phyloP scores from a whole-genome alignment of 2,888 invertebrate genomes.

The Digitonthophagus gazella region DNA sequence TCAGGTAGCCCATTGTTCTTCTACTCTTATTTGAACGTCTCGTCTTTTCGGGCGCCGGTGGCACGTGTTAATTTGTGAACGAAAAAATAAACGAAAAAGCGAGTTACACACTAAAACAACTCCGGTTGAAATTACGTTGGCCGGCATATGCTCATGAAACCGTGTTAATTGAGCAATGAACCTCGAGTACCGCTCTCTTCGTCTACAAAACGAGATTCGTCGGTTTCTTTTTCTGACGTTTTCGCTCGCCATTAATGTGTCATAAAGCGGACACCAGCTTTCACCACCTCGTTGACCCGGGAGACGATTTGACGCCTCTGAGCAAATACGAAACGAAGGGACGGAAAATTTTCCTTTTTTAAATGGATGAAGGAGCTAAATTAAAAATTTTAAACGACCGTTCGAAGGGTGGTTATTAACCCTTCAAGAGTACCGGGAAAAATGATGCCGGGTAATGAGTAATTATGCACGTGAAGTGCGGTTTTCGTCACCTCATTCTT shows the following conservation, averaged over 20 bases:
- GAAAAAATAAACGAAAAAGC: neutral
- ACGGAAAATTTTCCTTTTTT: too few relatives aligned
- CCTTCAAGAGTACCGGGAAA: neutral
- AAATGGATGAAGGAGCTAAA: too few relatives aligned
- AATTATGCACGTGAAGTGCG: neutral
- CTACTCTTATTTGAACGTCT: neutral
- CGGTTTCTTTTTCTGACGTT: neutral
- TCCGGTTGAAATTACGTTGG: neutral
- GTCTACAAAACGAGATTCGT: neutral
- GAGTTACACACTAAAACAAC: neutral
- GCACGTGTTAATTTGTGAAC: conserved; percentile 16
- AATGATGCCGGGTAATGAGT: neutral
- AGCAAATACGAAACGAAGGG: neutral
- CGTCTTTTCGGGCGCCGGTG: conserved; percentile 3
- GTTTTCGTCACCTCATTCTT: neutral
- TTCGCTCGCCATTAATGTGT: neutral
- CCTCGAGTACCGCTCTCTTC: neutral
- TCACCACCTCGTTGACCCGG: neutral
- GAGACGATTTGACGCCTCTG: neutral
- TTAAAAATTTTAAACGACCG: neutral
- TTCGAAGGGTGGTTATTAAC: neutral
- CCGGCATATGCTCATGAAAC: neutral
- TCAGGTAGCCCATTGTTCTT: neutral
- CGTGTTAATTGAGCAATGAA: neutral
- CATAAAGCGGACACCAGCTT: neutral